Evolutionary conservation across 2,797 vertebrate genomes (phyloP), one percentile per base, ranked within the genome.

Genomic region (Varecia variegata): DNA sequence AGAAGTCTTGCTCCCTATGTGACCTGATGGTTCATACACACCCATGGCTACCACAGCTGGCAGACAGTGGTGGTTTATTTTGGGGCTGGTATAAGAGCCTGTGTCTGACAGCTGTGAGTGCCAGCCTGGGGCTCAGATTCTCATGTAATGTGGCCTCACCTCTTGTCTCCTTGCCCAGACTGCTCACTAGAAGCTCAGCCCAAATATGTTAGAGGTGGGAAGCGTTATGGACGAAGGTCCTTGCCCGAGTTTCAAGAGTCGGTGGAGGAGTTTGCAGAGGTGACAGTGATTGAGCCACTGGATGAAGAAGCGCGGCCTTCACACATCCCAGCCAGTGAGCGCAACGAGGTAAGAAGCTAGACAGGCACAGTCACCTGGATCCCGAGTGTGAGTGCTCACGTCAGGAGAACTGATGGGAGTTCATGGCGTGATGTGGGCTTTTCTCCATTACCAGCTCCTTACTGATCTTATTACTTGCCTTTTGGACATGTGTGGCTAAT

Each of bases 121-220:
- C 77, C 88, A 88, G 27, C 73, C 71, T 6, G 7, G 50, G n/a
- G 68, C 79, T 92, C 32, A 86, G 83, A 82, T 68, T 60, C 50
- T 94, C 86, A 1, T 88, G 71, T 93, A 52, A 60, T 1, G 10
- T 87, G 96, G 94, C 93, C 95, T 93, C 90, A 43, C 94, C 90
- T 93, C 40, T 93, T 56, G 89, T 89, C 98, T 98, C 76, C 54
- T 6, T 94, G 74, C 82, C 17, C 97, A 99, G 99, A 98, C 82
- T 98, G 94, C 50, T 99, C 99, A 25, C 98, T 98, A 0, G 99
- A 99, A 97, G 99, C 99, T 2, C 99, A 99, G 73, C 99, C 99
- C 93, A 99, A 99, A 98, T 99, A 99, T 56, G 99, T 99, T 96
- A 99, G 99, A 96, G 99, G 99, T 0, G 98, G 99, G 38, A 99